Base-by-base conservation (phyloP, 2,113 vertebrate species). In the Myotis brandtii region DNA sequence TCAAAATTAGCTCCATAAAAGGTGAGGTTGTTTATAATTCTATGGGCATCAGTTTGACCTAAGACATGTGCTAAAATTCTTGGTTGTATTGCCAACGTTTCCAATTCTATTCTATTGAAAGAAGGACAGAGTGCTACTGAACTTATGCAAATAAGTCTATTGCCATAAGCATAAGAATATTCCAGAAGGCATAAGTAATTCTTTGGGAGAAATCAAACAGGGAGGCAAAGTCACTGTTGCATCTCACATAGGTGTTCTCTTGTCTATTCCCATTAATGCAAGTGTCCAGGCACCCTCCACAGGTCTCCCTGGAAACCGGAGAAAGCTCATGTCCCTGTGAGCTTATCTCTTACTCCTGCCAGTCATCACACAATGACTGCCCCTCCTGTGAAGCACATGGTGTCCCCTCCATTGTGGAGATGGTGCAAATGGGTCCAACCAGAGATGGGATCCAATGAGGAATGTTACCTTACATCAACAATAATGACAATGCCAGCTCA, bases 361-460 rank as follows among this genome's bases (percentile, higher is more conserved):
- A 2, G 13, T 59, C 40, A 27, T 5, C 6, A 13, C 66, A 56
- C 0, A 5, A 34, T 30, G 3, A 21, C 37, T 27, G 9, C 6
- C 14, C 4, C 8, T 72, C 64, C 30, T 69, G 34, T 54, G 18
- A 34, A 20, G 13, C 9, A 91, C 23, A 7, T 25, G 1, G 23
- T 34, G 20, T 46, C 6, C 5, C 30, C 40, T 69, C 64, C 20
- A 20, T 37, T 46, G 34, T 52, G 34, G 69, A 10, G 18, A 30
- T 30, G 23, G 11, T 30, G 23, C 6, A 73, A 1, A 40, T 0
- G 12, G 34, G 7, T 50, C 7, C 17, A n/a, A 10, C 48, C 6
- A 13, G 40, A 16, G 67, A 17, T 14, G 20, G 64, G 20, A 20
- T 13, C 30, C 30, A 9, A 20, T 69, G 64, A 9, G n/a, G 54